Evolutionary conservation across 2,113 vertebrate species (phyloP).

Genomic region (Ameiurus melas): DNA sequence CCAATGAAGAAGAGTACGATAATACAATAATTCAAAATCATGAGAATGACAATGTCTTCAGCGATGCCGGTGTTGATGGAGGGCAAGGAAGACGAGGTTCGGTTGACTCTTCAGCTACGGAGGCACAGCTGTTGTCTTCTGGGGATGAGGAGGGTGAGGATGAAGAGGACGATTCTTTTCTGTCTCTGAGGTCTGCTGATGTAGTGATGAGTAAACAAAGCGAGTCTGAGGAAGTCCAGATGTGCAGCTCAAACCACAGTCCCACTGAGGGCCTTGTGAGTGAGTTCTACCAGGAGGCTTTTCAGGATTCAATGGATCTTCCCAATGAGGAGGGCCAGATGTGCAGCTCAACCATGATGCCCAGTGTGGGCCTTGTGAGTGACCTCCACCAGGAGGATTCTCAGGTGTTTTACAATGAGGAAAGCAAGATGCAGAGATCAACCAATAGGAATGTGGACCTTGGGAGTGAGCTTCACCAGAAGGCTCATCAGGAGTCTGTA

Average conservation of each 20-base stretch:
- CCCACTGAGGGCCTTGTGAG: neutral
- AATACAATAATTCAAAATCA: constrained; percentile 50
- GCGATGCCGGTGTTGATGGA: neutral
- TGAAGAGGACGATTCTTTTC: constrained; percentile 63
- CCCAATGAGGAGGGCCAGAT: neutral
- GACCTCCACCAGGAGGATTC: neutral
- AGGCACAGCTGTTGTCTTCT: constrained; percentile 51
- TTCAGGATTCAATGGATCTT: neutral
- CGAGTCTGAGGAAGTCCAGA: neutral
- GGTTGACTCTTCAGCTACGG: constrained; percentile 52
- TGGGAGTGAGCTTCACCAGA: neutral
- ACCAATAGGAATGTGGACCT: neutral
- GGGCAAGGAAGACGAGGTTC: constrained; percentile 25
- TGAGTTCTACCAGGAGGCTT: constrained; percentile 8
- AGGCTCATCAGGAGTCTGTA: neutral
- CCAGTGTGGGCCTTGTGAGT: neutral
- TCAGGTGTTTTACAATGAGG: neutral
- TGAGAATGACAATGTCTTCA: neutral
- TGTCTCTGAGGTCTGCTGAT: constrained; percentile 67
- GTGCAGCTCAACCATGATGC: neutral
- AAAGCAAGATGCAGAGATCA: neutral
- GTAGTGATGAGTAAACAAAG: constrained; percentile 34
- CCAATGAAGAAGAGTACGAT: constrained; percentile 52
- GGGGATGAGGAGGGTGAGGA: constrained; percentile 52
- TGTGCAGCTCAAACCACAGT: neutral